Percentiles rank a stretch among this genome's conserved stretches.
phyloP scores from a whole-genome alignment of 35 echinoderm and acorn worm genomes.

The Ophiothrix spiculata region DNA sequence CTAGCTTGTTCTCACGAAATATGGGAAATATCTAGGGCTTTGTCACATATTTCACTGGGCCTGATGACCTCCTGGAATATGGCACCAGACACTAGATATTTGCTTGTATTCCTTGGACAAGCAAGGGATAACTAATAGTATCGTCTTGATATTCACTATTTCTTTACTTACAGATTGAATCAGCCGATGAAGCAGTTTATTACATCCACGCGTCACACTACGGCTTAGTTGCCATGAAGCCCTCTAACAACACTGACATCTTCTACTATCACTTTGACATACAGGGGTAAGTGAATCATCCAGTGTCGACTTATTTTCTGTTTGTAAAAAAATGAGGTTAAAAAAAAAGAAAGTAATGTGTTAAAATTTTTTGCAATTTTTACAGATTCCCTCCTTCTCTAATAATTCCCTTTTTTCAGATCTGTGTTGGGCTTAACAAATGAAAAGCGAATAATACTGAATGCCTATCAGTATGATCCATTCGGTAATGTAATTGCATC shows the following conservation, averaged over 20 bases:
- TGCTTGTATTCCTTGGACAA: too few species aligned
- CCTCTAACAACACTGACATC: neutral
- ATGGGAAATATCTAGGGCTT: too few species aligned
- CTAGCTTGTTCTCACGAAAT: too few species aligned
- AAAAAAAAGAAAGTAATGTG: too few species aligned
- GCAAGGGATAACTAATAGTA: too few species aligned
- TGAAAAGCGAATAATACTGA: neutral
- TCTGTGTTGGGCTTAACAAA: neutral
- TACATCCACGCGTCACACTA: neutral
- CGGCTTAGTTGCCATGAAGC: neutral
- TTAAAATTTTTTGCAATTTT: neutral
- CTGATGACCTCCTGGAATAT: too few species aligned
- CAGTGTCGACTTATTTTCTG: too few species aligned
- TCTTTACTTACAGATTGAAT: neutral
- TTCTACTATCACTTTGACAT: neutral
- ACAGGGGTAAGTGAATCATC: neutral
- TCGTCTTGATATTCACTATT: neutral
- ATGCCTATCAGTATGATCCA: conserved; percentile 3
- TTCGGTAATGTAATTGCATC: conserved; percentile 4
- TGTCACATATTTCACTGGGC: too few species aligned
- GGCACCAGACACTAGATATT: too few species aligned
- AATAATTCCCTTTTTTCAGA: neutral
- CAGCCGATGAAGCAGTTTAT: neutral
- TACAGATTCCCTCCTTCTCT: neutral
- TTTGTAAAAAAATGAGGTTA: too few species aligned